These are phyloP conservation scores for Bombylius major DNA, from an alignment of 2,888 invertebrate species.

Conservation along the genomic window DNA sequence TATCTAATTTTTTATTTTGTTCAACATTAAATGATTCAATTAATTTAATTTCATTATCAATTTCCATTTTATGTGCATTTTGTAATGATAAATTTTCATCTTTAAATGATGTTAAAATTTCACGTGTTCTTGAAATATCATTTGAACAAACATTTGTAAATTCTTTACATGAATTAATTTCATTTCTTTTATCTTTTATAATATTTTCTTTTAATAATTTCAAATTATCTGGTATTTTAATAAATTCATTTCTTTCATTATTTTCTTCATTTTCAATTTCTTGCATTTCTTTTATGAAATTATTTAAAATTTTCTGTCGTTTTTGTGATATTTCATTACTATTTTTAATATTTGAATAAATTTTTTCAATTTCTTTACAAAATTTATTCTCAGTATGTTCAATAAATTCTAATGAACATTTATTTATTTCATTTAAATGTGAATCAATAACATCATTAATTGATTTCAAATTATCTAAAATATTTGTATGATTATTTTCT, in stretches of 20 bases:
- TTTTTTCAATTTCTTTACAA: constrained; percentile 12
- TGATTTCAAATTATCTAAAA: neutral
- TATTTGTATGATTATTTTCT: neutral
- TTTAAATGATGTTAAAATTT: neutral
- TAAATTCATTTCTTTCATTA: constrained; percentile 22
- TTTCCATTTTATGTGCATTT: neutral
- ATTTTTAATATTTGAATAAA: constrained; percentile 18
- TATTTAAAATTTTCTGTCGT: constrained; percentile 17
- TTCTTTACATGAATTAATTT: constrained; percentile 21
- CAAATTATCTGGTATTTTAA: constrained; percentile 21
- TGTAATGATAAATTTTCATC: neutral
- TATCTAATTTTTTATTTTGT: neutral
- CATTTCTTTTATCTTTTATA: neutral
- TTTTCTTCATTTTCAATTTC: constrained; percentile 30
- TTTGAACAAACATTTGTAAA: constrained; percentile 17
- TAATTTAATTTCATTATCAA: neutral
- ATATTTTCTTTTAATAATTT: constrained; percentile 21
- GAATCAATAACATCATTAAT: neutral
- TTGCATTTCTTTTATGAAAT: constrained; percentile 32
- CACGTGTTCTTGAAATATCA: neutral
- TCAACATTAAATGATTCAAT: neutral
- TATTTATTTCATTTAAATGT: neutral
- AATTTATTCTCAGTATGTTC: constrained; percentile 12
- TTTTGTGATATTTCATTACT: constrained; percentile 20
- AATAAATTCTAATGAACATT: constrained; percentile 1